Base-by-base conservation (phyloP, 2,888 invertebrate genomes). In the Pristionchus fissidentatus region DNA sequence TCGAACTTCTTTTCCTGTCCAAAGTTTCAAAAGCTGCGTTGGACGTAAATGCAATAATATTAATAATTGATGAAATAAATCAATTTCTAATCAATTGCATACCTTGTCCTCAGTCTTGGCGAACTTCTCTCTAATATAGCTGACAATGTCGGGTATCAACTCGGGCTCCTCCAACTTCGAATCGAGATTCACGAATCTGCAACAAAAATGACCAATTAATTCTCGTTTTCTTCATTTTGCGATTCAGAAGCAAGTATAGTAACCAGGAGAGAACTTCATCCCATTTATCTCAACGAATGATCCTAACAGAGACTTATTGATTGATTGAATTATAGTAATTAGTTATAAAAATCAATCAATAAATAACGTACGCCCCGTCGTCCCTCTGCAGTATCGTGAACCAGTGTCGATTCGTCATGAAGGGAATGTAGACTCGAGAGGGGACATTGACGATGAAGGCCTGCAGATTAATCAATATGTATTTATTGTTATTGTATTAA, bases 331-430 rank as follows among this genome's bases (percentile, higher is more conserved):
- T n/a, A n/a, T n/a, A n/a, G n/a, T n/a, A 49, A 49, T 49, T 10
- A 49, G 49, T 15, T 49, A 19, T 10, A 49, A 49, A 10, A 49
- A 49, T 15, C 10, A 19, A 49, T 49, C 49, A 49, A 49, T 15
- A 19, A 49, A 15, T 19, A 2, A 83, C 87, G 84, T 15, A 88
- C 89, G 73, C 79, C 73, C 84, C 87, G 70, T 87, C 83, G 19
- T 85, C 85, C 35, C 46, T 62, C 80, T 84, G 70, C 8, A 88
- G 52, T 0, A 88, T 85, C 4, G 89, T 83, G 73, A 85, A 88
- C 91, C 91, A 91, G 82, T 91, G 91, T 41, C 91, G 86, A 62
- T 90, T 90, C 35, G 85, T 86, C 80, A 85, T 85, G 52, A 90
- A 88, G 3, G 89, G 88, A 26, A 90, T 84, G 1, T 88, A 84